A percentile compares a stretch with the other conserved stretches of the same genome.
These are phyloP conservation scores for Bubo bubo DNA, from an alignment of 2,113 vertebrate species.

Conservation along the genomic window DNA sequence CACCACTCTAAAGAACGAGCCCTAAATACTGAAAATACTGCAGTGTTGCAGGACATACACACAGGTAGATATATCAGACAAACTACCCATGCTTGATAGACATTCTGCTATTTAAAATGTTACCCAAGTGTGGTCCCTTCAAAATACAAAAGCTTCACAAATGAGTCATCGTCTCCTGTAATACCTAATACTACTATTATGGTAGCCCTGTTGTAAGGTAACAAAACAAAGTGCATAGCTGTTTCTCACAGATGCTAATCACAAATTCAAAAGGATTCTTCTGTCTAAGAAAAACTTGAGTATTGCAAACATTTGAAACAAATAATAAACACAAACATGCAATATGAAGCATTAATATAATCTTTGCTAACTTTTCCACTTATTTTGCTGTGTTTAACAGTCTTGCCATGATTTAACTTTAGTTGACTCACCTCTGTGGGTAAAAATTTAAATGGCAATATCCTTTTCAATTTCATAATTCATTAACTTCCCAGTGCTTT, in stretches of 20 bases:
- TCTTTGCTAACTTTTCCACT: neutral
- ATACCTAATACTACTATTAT: neutral
- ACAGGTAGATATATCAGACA: neutral
- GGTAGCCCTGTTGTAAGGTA: neutral
- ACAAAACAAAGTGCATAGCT: neutral
- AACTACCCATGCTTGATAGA: neutral
- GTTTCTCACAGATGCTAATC: neutral
- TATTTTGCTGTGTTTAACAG: neutral
- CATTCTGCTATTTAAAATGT: neutral
- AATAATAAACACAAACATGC: neutral
- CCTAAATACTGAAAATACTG: neutral
- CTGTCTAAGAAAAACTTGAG: neutral
- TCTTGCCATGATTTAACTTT: neutral
- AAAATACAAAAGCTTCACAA: neutral
- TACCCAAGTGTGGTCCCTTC: neutral
- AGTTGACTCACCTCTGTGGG: neutral
- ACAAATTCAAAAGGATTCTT: neutral
- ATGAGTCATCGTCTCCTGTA: neutral
- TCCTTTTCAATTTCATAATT: neutral
- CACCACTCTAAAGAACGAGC: neutral
- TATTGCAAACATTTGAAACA: neutral
- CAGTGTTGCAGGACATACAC: neutral
- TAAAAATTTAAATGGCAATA: neutral
- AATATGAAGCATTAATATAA: neutral
- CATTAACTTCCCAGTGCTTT: neutral